phyloP scores from a whole-genome alignment of 2,113 vertebrate species.

The Noctilio leporinus region DNA sequence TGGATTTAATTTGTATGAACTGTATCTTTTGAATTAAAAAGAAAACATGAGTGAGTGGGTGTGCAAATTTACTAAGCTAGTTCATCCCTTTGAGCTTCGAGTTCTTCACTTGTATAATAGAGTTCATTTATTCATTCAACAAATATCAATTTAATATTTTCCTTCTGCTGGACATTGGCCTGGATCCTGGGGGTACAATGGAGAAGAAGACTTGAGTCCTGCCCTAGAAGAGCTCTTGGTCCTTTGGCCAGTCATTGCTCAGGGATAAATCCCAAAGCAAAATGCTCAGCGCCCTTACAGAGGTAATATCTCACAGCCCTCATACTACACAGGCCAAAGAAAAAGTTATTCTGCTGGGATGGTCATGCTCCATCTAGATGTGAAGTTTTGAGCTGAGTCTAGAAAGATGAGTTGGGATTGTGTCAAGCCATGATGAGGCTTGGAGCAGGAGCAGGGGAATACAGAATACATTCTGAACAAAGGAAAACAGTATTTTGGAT shows the following conservation, averaged over 20 bases:
- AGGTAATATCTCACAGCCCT: background rate
- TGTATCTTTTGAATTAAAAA: conserved; percentile 1
- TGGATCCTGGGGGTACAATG: background rate
- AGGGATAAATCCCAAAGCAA: background rate
- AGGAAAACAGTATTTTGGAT: background rate
- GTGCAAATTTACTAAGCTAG: background rate
- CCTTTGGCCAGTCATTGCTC: background rate
- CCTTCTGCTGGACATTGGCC: background rate
- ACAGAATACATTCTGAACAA: background rate
- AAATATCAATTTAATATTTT: background rate
- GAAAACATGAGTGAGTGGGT: background rate
- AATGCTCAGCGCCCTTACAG: background rate
- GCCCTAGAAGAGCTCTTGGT: background rate
- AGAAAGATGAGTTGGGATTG: background rate
- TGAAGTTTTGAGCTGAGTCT: background rate
- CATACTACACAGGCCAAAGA: background rate
- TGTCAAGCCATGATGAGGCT: background rate
- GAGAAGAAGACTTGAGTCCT: background rate
- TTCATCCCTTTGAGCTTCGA: background rate
- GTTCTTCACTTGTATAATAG: background rate
- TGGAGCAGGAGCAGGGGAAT: background rate
- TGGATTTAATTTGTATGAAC: background rate
- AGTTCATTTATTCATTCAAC: background rate
- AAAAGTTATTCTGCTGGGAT: background rate
- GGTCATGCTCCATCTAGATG: background rate